These are phyloP conservation scores for Desmodus rotundus DNA, from an alignment of 2,113 vertebrate species.

Conservation along the genomic window DNA sequence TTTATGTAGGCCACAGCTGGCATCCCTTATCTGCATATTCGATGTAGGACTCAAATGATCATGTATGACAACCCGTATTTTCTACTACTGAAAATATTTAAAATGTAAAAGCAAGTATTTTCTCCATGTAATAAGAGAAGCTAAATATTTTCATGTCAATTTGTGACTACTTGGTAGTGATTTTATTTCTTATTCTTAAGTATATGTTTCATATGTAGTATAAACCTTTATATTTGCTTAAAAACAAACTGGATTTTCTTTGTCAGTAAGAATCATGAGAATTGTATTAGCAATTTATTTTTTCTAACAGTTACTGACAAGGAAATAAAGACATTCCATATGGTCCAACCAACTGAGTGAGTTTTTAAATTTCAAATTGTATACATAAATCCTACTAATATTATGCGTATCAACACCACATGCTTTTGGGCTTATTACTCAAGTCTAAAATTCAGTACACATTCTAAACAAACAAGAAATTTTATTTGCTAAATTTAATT, in stretches of 20 bases:
- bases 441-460: constrained; percentile 29
- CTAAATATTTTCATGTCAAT: not conserved
- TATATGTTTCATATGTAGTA: not conserved
- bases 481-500: constrained; percentile 32
- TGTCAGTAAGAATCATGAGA: not conserved
- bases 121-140: not conserved
- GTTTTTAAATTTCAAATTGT: not conserved
- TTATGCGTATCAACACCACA: not conserved
- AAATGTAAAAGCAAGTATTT: not conserved
- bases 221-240: constrained; percentile 12
- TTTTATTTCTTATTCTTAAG: constrained; percentile 20
- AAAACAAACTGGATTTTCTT: constrained; percentile 9
- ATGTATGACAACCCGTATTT: constrained; percentile 24
- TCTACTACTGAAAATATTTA: constrained; percentile 4
- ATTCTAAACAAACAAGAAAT: constrained; percentile 40
- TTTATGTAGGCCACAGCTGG: not conserved
- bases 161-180: not conserved
- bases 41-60: constrained; percentile 21
- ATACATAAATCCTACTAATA: constrained; percentile 15
- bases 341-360: not conserved
- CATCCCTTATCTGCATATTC: not conserved
- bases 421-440: constrained; percentile 39
- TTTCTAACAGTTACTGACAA: constrained; percentile 6
- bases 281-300: not conserved
- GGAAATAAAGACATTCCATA: constrained; percentile 28